Evolutionary conservation across 2,888 invertebrate species (phyloP).

Genomic region (Lissonota sp.): DNA sequence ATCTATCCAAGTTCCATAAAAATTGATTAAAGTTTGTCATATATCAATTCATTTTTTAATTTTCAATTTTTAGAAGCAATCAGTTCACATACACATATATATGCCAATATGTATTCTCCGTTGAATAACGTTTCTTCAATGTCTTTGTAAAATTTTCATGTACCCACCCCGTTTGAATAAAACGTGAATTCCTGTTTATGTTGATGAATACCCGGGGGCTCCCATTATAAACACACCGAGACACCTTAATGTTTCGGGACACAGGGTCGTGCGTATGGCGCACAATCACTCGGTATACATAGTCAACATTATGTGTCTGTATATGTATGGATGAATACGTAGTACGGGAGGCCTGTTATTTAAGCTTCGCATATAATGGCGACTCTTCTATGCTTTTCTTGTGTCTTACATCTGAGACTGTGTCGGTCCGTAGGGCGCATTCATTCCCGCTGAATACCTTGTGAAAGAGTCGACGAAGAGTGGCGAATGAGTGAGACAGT

Average conservation of each 20-base stretch:
- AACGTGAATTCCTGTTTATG: conserved; percentile 47
- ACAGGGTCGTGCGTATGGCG: conserved; percentile 2
- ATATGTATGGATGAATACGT: conserved; percentile 26
- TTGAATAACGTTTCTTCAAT: conserved; percentile 27
- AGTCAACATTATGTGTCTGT: conserved; percentile 8
- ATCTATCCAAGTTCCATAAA: too few relatives aligned
- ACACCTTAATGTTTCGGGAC: conserved; percentile 5
- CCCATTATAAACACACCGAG: too few relatives aligned
- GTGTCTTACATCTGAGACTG: conserved; percentile 81
- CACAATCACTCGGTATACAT: conserved; percentile 2
- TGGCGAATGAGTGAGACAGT: not conserved
- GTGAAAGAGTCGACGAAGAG: conserved; percentile 35
- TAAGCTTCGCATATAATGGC: conserved; percentile 82
- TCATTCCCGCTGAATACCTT: conserved; percentile 78
- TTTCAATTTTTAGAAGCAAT: too few relatives aligned
- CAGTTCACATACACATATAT: not conserved
- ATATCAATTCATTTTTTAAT: too few relatives aligned
- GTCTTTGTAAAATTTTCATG: conserved; percentile 40
- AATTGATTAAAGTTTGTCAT: too few relatives aligned
- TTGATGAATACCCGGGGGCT: conserved; percentile 26
- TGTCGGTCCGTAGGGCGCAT: conserved; percentile 79
- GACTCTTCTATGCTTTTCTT: conserved; percentile 82
- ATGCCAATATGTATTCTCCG: not conserved
- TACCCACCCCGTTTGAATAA: conserved; percentile 30
- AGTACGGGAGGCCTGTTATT: conserved; percentile 78